Conservation (phyloP, 2,888 invertebrate species). For the Parthenolecanium corni region DNA sequence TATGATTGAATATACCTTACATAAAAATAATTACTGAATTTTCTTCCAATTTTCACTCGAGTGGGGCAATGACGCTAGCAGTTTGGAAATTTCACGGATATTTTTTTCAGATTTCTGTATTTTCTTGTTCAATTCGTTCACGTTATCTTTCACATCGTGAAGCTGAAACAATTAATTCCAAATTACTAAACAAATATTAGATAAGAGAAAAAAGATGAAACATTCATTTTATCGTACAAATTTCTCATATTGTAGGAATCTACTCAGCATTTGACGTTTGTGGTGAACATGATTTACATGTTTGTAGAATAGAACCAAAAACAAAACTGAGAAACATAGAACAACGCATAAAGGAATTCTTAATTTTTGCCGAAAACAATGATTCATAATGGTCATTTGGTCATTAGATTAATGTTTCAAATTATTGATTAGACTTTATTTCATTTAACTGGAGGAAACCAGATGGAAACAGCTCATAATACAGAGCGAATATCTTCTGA, state of each 20-base stretch:
- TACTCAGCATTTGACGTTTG: constrained; percentile 10
- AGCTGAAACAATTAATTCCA: constrained; percentile 13
- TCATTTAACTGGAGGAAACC: no score
- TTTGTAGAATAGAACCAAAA: constrained; percentile 7
- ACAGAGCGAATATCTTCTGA: no score
- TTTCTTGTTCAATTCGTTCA: constrained; percentile 18
- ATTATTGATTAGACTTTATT: no score
- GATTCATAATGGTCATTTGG: not conserved
- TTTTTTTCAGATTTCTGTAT: constrained; percentile 7
- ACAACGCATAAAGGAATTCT: constrained; percentile 10
- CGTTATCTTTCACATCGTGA: constrained; percentile 5
- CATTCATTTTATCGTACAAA: not conserved
- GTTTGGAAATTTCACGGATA: constrained; percentile 9
- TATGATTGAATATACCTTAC: no score
- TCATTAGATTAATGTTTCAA: no score
- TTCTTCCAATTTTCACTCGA: no score
- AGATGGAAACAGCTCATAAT: no score
- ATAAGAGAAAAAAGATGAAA: no score
- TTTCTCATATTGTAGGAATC: constrained; percentile 4
- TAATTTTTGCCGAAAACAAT: constrained; percentile 7
- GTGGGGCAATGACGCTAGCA: not conserved
- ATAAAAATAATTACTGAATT: no score
- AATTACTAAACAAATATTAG: no score
- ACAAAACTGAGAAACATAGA: constrained; percentile 1
- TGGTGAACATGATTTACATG: constrained; percentile 10